These are phyloP conservation scores for Scleropages formosus DNA, from an alignment of 2,797 vertebrate species.

Conservation along the genomic window DNA sequence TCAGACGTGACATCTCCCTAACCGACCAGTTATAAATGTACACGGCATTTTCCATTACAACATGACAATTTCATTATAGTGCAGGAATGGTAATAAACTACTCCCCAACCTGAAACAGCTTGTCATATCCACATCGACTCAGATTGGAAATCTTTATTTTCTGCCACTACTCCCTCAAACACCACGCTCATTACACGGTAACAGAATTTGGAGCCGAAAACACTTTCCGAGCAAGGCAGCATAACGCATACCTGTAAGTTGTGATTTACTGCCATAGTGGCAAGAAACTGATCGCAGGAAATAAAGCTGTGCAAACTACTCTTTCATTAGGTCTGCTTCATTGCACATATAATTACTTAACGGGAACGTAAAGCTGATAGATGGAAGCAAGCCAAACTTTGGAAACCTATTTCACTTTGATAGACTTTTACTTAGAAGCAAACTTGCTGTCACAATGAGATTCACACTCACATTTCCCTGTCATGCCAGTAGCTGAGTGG, in stretches of 20 bases:
- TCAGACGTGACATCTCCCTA: constrained; percentile 6
- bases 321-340: background rate
- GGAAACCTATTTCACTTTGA: background rate
- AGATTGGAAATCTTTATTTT: background rate
- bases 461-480: background rate
- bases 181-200: background rate
- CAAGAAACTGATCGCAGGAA: background rate
- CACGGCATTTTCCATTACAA: constrained; percentile 35
- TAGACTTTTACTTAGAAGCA: background rate
- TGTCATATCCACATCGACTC: background rate
- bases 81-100: constrained; percentile 6
- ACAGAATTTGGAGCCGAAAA: background rate
- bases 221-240: background rate
- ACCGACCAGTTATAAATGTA: constrained; percentile 19
- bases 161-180: background rate
- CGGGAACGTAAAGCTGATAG: background rate
- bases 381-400: background rate
- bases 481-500: too few relatives aligned
- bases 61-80: constrained; percentile 33
- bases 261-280: background rate
- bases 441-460: background rate
- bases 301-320: background rate
- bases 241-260: background rate
- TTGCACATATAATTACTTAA: background rate
- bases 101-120: background rate